Evolutionary conservation across 2,113 vertebrate species (phyloP).

Genomic region (Silurus meridionalis): DNA sequence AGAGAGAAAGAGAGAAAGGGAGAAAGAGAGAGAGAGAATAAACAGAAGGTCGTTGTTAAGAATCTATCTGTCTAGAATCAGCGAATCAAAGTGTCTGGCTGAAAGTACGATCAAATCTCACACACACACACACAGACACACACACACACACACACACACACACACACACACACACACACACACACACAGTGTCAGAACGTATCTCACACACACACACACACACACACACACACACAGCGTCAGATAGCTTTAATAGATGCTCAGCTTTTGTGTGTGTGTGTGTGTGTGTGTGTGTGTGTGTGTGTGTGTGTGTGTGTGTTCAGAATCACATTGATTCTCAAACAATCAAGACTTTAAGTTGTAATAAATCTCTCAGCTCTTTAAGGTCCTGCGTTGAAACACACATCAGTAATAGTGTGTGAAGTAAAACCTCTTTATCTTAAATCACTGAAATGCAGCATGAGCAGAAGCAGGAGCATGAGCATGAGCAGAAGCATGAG

Average conservation of each 20-base stretch:
- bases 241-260: no score
- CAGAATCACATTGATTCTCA: background rate
- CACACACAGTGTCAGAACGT: background rate
- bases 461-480: no score
- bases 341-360: background rate
- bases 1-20: no score
- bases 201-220: no score
- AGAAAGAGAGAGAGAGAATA: background rate
- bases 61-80: slow-evolving; percentile 41
- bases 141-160: slow-evolving; percentile 17
- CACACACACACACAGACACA: background rate
- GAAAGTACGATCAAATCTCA: background rate
- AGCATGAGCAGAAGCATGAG: no score
- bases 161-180: slow-evolving; percentile 20
- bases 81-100: background rate
- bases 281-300: slow-evolving; percentile 17
- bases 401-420: background rate
- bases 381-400: background rate
- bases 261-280: background rate
- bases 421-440: background rate
- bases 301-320: slow-evolving; percentile 35
- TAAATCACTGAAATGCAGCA: no score
- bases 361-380: background rate
- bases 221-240: no score
- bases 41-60: slow-evolving; percentile 6